These are phyloP conservation scores for Aramus guarauna DNA, from an alignment of 2,113 vertebrate genomes.

Conservation along the genomic window DNA sequence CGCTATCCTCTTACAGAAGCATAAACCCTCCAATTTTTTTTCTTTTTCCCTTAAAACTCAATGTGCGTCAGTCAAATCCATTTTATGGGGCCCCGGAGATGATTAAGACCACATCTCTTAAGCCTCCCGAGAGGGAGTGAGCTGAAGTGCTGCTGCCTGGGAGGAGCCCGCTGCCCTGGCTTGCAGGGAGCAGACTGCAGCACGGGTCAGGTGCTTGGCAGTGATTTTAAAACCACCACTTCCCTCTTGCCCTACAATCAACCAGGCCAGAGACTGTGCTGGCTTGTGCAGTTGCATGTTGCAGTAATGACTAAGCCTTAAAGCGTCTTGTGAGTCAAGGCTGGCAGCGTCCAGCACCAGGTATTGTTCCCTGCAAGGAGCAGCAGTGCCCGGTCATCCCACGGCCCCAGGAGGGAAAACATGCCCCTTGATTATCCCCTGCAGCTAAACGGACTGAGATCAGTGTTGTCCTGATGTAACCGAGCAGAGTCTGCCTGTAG, in stretches of 20 bases:
- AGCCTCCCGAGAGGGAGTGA: not conserved
- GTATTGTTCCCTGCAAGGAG: not conserved
- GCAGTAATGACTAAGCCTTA: not conserved
- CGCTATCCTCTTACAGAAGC: not conserved
- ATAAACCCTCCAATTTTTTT: not conserved
- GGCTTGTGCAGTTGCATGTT: not conserved
- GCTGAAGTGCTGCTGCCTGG: not conserved
- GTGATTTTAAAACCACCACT: not conserved
- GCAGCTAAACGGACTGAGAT: not conserved
- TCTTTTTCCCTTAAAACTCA: not conserved
- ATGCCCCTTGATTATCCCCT: not conserved
- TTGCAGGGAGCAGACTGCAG: rapidly evolving
- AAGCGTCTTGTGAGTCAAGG: not conserved
- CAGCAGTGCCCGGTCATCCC: not conserved
- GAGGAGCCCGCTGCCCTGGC: not conserved
- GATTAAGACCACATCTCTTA: not conserved
- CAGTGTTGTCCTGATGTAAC: not conserved
- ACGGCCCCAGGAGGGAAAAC: not conserved
- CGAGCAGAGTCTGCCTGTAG: not conserved
- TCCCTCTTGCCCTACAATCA: not conserved
- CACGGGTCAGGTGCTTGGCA: not conserved
- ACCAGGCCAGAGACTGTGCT: not conserved
- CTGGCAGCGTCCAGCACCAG: not conserved
- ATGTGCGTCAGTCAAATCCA: not conserved
- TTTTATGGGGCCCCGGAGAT: not conserved